Percentiles rank a stretch among this genome's conserved stretches.
These are phyloP conservation scores for Amitus sp. DNA, from an alignment of 2,888 invertebrate genomes.

Conservation along the genomic window DNA sequence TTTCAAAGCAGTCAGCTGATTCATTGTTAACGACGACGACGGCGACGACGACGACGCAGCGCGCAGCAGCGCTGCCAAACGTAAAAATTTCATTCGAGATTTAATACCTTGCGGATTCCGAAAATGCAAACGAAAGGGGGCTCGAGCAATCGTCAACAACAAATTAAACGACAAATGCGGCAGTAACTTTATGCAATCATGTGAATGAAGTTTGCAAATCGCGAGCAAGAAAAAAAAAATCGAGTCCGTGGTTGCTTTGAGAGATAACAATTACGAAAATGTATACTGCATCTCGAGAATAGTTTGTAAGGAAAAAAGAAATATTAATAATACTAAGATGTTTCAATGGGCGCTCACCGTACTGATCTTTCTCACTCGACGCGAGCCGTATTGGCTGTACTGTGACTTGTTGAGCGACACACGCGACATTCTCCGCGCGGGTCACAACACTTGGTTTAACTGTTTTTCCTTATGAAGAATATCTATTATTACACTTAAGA, in stretches of 20 bases:
- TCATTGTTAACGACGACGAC: slow-evolving; percentile 19
- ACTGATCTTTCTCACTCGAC: slow-evolving; percentile 63
- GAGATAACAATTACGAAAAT: no score
- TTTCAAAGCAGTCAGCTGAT: slow-evolving; percentile 28
- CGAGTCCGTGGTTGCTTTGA: no score
- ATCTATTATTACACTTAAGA: slow-evolving; percentile 14
- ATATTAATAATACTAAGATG: neutral
- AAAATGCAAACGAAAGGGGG: no score
- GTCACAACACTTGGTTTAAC: slow-evolving; percentile 28
- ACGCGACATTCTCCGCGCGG: slow-evolving; percentile 59
- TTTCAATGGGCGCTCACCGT: slow-evolving; percentile 64
- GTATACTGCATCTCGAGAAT: no score
- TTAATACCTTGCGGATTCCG: slow-evolving; percentile 48
- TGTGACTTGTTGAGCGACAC: slow-evolving; percentile 65
- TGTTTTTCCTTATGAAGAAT: slow-evolving; percentile 9
- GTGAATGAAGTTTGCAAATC: no score
- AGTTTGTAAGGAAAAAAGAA: neutral
- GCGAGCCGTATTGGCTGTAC: slow-evolving; percentile 63
- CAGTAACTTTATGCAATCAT: no score
- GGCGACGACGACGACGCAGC: no score
- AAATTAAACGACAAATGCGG: no score
- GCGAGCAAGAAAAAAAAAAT: no score
- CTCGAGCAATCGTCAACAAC: no score
- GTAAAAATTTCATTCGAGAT: slow-evolving; percentile 31
- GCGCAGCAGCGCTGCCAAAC: slow-evolving; percentile 39